Percentiles rank a stretch among this genome's conserved stretches.
phyloP scores from a whole-genome alignment of 2,888 invertebrate species.

The Crepidodera aurea region DNA sequence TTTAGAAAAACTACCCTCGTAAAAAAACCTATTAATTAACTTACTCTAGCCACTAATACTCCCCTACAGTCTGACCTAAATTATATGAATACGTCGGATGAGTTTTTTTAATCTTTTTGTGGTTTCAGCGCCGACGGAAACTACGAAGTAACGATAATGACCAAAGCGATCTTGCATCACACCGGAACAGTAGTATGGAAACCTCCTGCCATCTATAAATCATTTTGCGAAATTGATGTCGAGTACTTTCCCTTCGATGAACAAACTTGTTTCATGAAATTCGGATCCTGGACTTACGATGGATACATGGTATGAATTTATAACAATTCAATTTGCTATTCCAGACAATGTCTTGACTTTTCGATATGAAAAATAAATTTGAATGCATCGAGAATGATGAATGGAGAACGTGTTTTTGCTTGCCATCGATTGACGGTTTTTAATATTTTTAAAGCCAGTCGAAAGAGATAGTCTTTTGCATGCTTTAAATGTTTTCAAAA shows the following conservation, averaged over 20 bases:
- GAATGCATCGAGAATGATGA: slow-evolving; percentile 1
- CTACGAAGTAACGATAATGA: slow-evolving; percentile 98
- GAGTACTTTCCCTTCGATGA: slow-evolving; percentile 95
- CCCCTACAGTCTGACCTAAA: background rate
- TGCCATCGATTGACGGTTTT: background rate
- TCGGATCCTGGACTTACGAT: slow-evolving; percentile 94
- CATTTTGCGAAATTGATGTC: slow-evolving; percentile 94
- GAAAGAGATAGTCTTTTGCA: no score
- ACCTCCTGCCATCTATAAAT: slow-evolving; percentile 98
- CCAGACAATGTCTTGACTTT: background rate
- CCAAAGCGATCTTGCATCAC: slow-evolving; percentile 93
- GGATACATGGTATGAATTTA: slow-evolving; percentile 82
- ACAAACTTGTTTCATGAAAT: slow-evolving; percentile 96
- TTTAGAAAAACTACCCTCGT: background rate
- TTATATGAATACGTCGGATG: background rate
- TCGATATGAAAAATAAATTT: slow-evolving; percentile 6
- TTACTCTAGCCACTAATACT: background rate
- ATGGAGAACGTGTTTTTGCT: background rate
- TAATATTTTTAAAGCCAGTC: background rate
- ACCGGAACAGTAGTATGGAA: slow-evolving; percentile 96
- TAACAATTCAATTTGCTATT: slow-evolving; percentile 27
- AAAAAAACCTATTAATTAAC: background rate
- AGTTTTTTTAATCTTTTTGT: background rate
- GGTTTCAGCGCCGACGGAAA: slow-evolving; percentile 90
- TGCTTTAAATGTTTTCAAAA: no score